phyloP scores from a whole-genome alignment of 64 coral and sea anemone species.

The Pocillopora damicornis region DNA sequence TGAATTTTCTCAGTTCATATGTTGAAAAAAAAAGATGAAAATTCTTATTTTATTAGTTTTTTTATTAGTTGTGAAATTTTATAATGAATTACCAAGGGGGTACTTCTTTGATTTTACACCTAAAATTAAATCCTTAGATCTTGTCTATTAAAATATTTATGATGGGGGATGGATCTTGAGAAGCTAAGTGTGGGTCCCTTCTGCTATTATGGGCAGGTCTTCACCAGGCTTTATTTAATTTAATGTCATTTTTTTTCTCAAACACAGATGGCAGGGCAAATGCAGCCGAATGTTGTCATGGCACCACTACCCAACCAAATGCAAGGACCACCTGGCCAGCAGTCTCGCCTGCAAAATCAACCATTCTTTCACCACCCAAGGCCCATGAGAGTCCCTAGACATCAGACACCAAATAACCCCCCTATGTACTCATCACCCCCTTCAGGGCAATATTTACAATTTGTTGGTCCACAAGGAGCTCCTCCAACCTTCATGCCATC shows the following conservation, averaged over 20 bases:
- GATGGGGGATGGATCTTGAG: too few species aligned
- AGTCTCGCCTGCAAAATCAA: neutral
- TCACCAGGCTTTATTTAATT: neutral
- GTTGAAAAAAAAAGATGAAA: too few species aligned
- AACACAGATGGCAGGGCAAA: neutral
- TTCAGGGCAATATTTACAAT: slow-evolving; percentile 22
- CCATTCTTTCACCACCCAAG: slow-evolving; percentile 19
- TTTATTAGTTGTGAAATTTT: too few species aligned
- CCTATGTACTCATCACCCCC: slow-evolving; percentile 71
- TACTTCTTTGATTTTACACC: too few species aligned
- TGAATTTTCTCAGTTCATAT: too few species aligned
- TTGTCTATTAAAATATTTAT: too few species aligned
- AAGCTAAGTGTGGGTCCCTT: too few species aligned
- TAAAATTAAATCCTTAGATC: too few species aligned
- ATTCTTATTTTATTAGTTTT: too few species aligned
- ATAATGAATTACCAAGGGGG: too few species aligned
- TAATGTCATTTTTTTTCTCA: neutral
- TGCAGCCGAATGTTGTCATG: slow-evolving; percentile 3
- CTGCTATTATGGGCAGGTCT: too few species aligned
- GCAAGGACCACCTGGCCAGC: slow-evolving; percentile 19
- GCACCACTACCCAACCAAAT: slow-evolving; percentile 26
- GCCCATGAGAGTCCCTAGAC: slow-evolving; percentile 48
- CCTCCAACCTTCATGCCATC: slow-evolving; percentile 19
- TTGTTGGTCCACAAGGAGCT: slow-evolving; percentile 8
- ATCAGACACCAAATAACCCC: slow-evolving; percentile 25